Conservation (phyloP, 2,797 vertebrate genomes). For the Mus spretus region DNA sequence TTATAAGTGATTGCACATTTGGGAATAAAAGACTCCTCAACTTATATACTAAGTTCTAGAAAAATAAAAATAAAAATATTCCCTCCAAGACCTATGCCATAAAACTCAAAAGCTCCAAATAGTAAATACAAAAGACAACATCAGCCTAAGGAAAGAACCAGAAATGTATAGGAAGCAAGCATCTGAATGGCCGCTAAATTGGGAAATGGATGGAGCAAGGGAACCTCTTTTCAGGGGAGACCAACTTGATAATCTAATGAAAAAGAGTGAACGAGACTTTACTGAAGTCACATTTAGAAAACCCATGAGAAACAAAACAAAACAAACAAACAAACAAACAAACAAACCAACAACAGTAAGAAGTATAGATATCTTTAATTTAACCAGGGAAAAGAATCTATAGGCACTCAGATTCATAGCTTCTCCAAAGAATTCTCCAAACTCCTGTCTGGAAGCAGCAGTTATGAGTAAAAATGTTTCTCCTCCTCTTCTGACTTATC, state of each 20-base stretch:
- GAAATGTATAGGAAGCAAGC: neutral
- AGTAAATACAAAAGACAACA: slow-evolving; percentile 46
- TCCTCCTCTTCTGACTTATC: neutral
- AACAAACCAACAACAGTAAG: neutral
- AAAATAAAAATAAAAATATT: neutral
- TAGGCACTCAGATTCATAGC: slow-evolving; percentile 5
- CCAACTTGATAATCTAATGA: slow-evolving; percentile 41
- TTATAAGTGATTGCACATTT: slow-evolving; percentile 26
- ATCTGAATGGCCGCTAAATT: neutral
- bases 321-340: too few species aligned
- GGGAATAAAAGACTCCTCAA: slow-evolving; percentile 47
- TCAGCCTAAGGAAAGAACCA: slow-evolving; percentile 2
- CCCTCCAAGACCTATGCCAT: neutral
- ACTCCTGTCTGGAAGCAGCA: slow-evolving; percentile 39
- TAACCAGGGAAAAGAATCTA: slow-evolving; percentile 5
- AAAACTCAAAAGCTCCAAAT: slow-evolving; percentile 17
- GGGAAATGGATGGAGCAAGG: neutral
- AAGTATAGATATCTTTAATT: slow-evolving; percentile 53
- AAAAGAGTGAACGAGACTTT: slow-evolving; percentile 11
- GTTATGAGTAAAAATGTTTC: slow-evolving; percentile 22
- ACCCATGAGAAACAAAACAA: neutral
- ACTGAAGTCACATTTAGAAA: slow-evolving; percentile 50
- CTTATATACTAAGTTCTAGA: slow-evolving; percentile 45
- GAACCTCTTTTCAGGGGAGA: neutral
- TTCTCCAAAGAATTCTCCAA: slow-evolving; percentile 50